phyloP scores from a whole-genome alignment of 2,113 vertebrate genomes.

The Eolophus roseicapilla region DNA sequence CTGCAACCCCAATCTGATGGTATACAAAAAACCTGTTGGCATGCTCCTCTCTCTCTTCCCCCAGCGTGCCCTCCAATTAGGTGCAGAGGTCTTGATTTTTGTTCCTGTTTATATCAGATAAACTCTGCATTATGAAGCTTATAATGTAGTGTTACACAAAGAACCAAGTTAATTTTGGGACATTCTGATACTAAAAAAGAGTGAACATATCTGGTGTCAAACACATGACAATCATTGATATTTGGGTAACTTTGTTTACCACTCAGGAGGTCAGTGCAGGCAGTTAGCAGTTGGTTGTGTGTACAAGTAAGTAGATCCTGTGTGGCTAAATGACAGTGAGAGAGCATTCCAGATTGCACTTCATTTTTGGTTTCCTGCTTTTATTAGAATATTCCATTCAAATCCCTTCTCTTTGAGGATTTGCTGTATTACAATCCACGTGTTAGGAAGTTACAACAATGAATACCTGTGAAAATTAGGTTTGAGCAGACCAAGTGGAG shows the following conservation, averaged over 20 bases:
- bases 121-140: background rate
- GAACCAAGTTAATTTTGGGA: background rate
- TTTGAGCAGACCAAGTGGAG: background rate
- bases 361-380: slow-evolving; percentile 29
- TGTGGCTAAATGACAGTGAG: slow-evolving; percentile 18
- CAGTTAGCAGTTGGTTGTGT: background rate
- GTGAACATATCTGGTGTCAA: background rate
- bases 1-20: background rate
- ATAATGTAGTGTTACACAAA: background rate
- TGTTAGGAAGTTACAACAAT: background rate
- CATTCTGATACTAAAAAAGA: background rate
- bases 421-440: background rate
- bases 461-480: slow-evolving; percentile 14
- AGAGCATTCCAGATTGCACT: background rate
- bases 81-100: background rate
- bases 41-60: background rate
- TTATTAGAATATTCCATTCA: slow-evolving; percentile 9
- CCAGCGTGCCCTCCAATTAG: fast-evolving
- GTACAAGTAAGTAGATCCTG: background rate
- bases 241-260: slow-evolving; percentile 7
- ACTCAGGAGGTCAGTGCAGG: background rate
- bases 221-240: background rate
- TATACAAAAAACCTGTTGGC: background rate
- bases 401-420: background rate
- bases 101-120: slow-evolving; percentile 6